Base-by-base conservation (phyloP, 2,113 vertebrate species). In the Rhinichthys klamathensis region DNA sequence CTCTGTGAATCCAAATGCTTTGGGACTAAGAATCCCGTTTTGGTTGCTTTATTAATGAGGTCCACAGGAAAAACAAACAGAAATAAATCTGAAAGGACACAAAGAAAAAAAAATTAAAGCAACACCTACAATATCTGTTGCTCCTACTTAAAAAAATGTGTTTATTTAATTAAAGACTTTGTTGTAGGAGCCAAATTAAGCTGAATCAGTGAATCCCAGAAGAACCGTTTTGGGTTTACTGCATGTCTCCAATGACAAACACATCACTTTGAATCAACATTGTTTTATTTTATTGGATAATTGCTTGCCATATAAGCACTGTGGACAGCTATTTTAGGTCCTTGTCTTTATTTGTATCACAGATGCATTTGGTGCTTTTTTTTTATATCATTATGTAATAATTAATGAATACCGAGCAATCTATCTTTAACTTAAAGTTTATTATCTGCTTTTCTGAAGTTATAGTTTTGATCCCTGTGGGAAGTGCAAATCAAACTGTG, bases 11-110 rank as follows among this genome's bases (percentile, higher is more conserved):
- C 16, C 86, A 84, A 80, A 54, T 80, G 15, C 44, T 35, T 56
- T 25, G 65, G n/a, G 67, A 49, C 25, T 61, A 74, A 38, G 44
- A 51, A 77, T 56, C 2, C 30, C 6, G 0, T 84, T 80, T 83
- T 46, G 46, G 51, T 67, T 69, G 32, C 27, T 73, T 86, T 63
- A 25, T 80, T 72, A 84, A 87, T 65, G 70, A 84, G 27, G 30
- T 46, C 35, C 41, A 80, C 27, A 30, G 41, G 18, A 74, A 25
- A 49, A 51, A 25, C 0, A 23, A 11, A 65, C 25, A n/a, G n/a
- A n/a, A n/a, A n/a, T n/a, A n/a, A n/a, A n/a, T 60, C 30, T 69
- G 65, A 69, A 69, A n/a, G 6, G 11, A 65, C 5, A 58, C 3
- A 58, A 65, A 30, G 13, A 32, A 32, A 69, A 21, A 69, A 21